Percentiles rank a stretch among this genome's conserved stretches.
These are phyloP conservation scores for Ceyx cyanopectus DNA, from an alignment of 2,113 vertebrate species.

Conservation along the genomic window DNA sequence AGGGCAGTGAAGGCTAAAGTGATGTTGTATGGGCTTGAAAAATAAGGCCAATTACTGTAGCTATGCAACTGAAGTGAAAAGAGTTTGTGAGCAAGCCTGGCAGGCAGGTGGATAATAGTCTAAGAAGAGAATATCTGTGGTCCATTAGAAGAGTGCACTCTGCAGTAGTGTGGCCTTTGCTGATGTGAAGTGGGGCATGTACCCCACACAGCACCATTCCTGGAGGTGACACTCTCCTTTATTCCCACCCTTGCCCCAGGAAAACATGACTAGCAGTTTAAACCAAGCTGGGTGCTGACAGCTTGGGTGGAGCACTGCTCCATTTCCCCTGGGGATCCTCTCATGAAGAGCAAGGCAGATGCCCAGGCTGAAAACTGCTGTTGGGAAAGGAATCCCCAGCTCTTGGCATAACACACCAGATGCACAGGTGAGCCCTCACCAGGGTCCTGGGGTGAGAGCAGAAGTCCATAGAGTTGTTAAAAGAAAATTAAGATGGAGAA, in stretches of 20 bases:
- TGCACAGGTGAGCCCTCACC: not conserved
- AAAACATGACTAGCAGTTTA: not conserved
- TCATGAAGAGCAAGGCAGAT: not conserved
- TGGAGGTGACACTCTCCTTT: not conserved
- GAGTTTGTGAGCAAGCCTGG: not conserved
- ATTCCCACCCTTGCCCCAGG: not conserved
- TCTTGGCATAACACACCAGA: not conserved
- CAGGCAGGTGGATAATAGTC: not conserved
- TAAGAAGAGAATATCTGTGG: not conserved
- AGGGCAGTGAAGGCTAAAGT: not conserved
- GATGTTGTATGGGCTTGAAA: not conserved
- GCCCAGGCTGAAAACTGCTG: not conserved
- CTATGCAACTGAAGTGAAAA: conserved; percentile 18
- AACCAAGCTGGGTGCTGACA: not conserved
- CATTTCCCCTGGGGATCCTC: not conserved
- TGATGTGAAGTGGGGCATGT: not conserved
- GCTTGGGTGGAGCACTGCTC: not conserved
- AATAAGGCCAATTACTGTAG: conserved; percentile 18
- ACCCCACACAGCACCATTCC: not conserved
- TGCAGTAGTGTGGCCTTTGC: not conserved
- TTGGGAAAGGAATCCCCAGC: not conserved
- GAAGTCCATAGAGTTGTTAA: not conserved
- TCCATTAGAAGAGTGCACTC: not conserved
- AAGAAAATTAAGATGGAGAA: not conserved
- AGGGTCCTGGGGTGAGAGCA: not conserved